These are phyloP conservation scores for Dendrocincla tyrannina DNA, from an alignment of 2,797 vertebrate genomes.

Conservation along the genomic window DNA sequence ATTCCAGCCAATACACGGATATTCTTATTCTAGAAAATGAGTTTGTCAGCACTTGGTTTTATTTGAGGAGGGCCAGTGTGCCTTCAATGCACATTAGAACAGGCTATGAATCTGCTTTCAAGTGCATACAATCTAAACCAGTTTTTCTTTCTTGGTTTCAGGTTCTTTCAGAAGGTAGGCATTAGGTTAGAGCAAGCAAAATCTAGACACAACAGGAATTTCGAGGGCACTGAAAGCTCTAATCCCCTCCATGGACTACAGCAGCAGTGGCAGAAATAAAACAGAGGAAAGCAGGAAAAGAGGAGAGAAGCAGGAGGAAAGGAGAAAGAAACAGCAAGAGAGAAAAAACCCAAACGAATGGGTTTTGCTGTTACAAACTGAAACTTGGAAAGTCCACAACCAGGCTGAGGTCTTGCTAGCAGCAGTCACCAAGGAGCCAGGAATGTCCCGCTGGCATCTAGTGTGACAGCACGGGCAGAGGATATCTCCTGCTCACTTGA, in stretches of 20 bases:
- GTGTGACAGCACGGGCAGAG: slow-evolving; percentile 28
- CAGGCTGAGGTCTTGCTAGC: slow-evolving; percentile 11
- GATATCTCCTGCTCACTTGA: slow-evolving; percentile 52
- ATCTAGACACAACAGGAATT: background rate
- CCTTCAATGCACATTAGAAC: background rate
- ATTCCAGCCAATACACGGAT: background rate
- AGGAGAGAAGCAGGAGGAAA: background rate
- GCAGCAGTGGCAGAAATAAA: background rate
- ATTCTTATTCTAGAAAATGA: slow-evolving; percentile 15
- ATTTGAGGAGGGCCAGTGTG: background rate
- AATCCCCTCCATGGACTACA: background rate
- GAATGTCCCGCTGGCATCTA: slow-evolving; percentile 49
- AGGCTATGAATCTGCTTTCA: background rate
- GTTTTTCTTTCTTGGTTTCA: slow-evolving; percentile 1
- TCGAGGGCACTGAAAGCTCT: background rate
- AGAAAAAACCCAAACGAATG: rapidly evolving
- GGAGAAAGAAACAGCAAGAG: background rate
- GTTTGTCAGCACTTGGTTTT: slow-evolving; percentile 51
- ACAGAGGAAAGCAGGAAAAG: background rate
- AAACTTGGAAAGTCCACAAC: background rate
- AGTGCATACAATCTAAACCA: background rate
- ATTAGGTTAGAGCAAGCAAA: background rate
- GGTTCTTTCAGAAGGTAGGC: background rate
- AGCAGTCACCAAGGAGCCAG: slow-evolving; percentile 42
- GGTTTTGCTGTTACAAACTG: background rate